phyloP scores from a whole-genome alignment of 2,888 invertebrate species.

The Calliphora vomitoria region DNA sequence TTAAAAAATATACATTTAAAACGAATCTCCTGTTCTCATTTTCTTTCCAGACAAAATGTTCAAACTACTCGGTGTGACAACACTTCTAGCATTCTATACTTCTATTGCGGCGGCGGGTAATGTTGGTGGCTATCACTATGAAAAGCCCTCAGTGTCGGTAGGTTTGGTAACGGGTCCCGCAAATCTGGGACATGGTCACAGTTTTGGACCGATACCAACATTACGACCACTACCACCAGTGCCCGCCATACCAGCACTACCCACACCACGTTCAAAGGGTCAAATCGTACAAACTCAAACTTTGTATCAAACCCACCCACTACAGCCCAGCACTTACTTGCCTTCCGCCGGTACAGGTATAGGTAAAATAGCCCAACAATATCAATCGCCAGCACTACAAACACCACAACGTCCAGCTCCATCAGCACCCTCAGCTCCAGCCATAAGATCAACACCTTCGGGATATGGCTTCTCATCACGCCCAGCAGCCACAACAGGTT shows the following conservation, averaged over 20 bases:
- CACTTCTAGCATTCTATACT: slow-evolving; percentile 16
- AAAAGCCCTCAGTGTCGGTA: slow-evolving; percentile 75
- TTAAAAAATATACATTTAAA: no score
- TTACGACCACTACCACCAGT: slow-evolving; percentile 80
- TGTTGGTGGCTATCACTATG: slow-evolving; percentile 79
- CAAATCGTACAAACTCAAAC: slow-evolving; percentile 57
- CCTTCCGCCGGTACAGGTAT: slow-evolving; percentile 37
- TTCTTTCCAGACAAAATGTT: slow-evolving; percentile 76
- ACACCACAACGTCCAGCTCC: not conserved
- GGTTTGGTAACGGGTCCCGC: slow-evolving; percentile 26
- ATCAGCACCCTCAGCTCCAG: slow-evolving; percentile 7
- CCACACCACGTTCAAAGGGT: slow-evolving; percentile 77
- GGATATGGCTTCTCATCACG: slow-evolving; percentile 8
- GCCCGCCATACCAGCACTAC: slow-evolving; percentile 80
- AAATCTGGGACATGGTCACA: slow-evolving; percentile 75
- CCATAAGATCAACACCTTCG: not conserved
- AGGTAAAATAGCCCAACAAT: slow-evolving; percentile 62
- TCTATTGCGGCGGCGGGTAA: slow-evolving; percentile 33
- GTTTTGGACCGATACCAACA: slow-evolving; percentile 79
- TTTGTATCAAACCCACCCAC: slow-evolving; percentile 71
- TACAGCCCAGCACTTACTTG: slow-evolving; percentile 22
- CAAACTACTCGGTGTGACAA: slow-evolving; percentile 8
- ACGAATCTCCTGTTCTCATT: not conserved
- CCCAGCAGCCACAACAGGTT: not conserved
- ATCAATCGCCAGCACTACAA: slow-evolving; percentile 36